Evolutionary conservation across 2,113 vertebrate genomes (phyloP), one percentile per base, ranked within the genome.

Genomic region (Hippocampus guttulatus): DNA sequence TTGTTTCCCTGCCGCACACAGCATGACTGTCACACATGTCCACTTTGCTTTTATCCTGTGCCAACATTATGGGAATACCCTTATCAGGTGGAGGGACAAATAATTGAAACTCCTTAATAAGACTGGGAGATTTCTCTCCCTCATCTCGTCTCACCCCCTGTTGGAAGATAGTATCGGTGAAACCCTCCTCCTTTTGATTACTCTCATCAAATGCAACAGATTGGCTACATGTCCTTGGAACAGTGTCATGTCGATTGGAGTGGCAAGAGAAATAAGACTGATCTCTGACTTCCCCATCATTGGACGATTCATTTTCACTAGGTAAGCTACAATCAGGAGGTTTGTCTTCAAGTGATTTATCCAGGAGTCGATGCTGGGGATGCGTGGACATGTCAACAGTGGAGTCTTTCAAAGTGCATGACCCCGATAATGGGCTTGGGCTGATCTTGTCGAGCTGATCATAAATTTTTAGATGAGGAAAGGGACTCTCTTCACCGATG

Each of bases 321-420:
- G 69, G 67, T 68, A 47, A 23, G 58, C 67, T 47, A 49, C 47
- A 52, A 30, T 68, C 70, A 58, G 68, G 65, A 70, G 70, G 57
- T 52, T 74, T 38, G 30, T 66, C 68, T 67, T 85, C 70, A 68
- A 81, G 71, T 74, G 81, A 77, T 80, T 86, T 77, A 41, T 11
- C 64, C 16, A 63, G 75, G 33, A 58, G 54, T 62, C 73, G 70
- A 64, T 82, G 80, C 82, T 83, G 73, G 77, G 68, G 66, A 64
- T 54, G 64, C 70, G 71, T 70, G 75, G 82, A 78, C 30, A 23
- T 65, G 74, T 83, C 74, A 43, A 64, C 11, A 41, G 57, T 51
- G 64, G 45, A 12, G 40, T 81, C 74, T 71, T 72, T 27, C 67
- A n/a, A 68, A 70, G 57, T 70, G 69, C 68, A 49, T 71, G 60